Percentiles rank a stretch among this genome's conserved stretches.
phyloP scores from a whole-genome alignment of 2,797 vertebrate genomes.

The Protosalanx chinensis region DNA sequence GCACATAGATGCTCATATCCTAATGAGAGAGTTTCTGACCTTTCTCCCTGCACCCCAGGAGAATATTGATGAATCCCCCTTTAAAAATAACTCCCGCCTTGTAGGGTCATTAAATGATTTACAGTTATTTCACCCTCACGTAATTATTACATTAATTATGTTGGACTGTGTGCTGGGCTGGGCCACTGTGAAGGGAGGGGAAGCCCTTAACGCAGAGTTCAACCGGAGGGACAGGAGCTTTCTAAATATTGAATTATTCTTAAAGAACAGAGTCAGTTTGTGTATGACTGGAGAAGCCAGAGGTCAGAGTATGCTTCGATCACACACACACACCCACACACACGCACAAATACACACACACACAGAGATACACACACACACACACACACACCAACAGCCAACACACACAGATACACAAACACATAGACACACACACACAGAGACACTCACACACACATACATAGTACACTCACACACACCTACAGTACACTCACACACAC shows the following conservation, averaged over 20 bases:
- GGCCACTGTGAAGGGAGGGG: slow-evolving; percentile 46
- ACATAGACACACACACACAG: no score
- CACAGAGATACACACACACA: no score
- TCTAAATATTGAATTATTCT: slow-evolving; percentile 44
- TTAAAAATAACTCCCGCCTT: slow-evolving; percentile 76
- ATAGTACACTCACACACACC: no score
- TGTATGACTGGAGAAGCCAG: neutral
- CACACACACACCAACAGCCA: no score
- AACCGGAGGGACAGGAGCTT: neutral
- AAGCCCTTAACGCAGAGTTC: slow-evolving; percentile 38
- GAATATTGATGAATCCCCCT: slow-evolving; percentile 77
- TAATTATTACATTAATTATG: slow-evolving; percentile 76
- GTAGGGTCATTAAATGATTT: slow-evolving; percentile 77
- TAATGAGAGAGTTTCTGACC: slow-evolving; percentile 76
- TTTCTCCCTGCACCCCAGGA: slow-evolving; percentile 71
- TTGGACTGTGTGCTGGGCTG: slow-evolving; percentile 49
- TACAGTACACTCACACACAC: no score
- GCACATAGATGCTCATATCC: slow-evolving; percentile 48
- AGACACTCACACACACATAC: no score
- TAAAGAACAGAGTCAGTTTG: slow-evolving; percentile 19
- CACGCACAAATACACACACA: no score
- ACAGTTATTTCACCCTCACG: slow-evolving; percentile 71
- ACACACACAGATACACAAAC: no score
- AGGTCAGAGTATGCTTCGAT: neutral
- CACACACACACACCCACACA: no score